These are phyloP conservation scores for Danionella dracula DNA, from an alignment of 2,797 vertebrate species.

Conservation along the genomic window DNA sequence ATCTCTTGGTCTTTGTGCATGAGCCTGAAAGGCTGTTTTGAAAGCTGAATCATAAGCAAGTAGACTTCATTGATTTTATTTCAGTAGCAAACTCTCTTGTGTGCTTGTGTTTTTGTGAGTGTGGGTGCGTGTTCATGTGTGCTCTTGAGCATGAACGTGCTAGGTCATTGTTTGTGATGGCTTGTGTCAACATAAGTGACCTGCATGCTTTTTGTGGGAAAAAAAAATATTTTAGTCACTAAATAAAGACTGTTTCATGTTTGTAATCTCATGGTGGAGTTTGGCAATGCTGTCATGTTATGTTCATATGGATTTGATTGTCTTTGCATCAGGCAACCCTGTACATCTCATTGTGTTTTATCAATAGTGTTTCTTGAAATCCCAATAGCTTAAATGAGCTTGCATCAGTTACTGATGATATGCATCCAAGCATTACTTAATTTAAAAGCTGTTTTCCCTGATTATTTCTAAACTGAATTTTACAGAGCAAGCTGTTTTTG, in stretches of 20 bases:
- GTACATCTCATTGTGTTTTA: neutral
- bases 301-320: neutral
- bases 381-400: constrained; percentile 13
- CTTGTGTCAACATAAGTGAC: constrained; percentile 14
- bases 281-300: no score
- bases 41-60: constrained; percentile 11
- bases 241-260: no score
- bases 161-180: constrained; percentile 4
- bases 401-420: neutral
- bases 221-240: neutral
- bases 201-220: neutral
- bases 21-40: constrained; percentile 9
- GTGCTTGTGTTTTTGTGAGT: neutral
- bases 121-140: constrained; percentile 2
- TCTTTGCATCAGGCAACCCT: neutral
- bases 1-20: constrained; percentile 1
- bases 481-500: constrained; percentile 23
- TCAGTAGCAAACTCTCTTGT: neutral
- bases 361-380: neutral
- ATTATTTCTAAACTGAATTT: constrained; percentile 20
- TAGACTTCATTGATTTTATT: neutral
- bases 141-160: constrained; percentile 25
- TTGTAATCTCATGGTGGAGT: no score
- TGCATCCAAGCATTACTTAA: neutral
- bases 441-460: neutral